Evolutionary conservation across 1,140 invertebrate species (phyloP), one percentile per base, ranked within the genome.

Genomic region (Sesamia nonagrioides): DNA sequence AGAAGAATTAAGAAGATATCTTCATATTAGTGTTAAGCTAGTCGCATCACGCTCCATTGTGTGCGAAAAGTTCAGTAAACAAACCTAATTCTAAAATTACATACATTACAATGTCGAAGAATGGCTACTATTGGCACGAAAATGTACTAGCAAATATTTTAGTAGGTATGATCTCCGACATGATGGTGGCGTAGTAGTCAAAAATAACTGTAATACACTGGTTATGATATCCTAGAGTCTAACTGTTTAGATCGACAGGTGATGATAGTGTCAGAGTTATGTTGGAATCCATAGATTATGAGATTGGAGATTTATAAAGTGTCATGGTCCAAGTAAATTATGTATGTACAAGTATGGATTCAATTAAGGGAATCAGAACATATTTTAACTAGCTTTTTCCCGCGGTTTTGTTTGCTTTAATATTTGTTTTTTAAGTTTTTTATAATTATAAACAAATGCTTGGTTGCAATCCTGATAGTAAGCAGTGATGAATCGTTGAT

Each of bases 21-120:
- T 1, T n/a, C n/a, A n/a, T n/a, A n/a, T n/a, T n/a, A n/a, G n/a
- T n/a, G n/a, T n/a, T n/a, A n/a, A n/a, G n/a, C n/a, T n/a, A n/a
- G 27, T 27, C 27, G 42, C 13, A 45, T 11, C 17, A 18, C 7
- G 21, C 54, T 13, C 27, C 9, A 33, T 33, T 58, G 52, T 56
- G 13, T 11, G 8, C 11, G 9, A 6, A 56, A 27, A 13, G 5
- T 0, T 27, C 8, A 15, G 5, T 9, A 58, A 66, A 66, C 37
- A n/a, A 18, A 42, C 9, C 17, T 17, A 17, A 9, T 8, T 33
- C 58, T 42, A 66, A 66, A 66, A 13, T 66, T 45, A 66, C 61
- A 42, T 45, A 66, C 61, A 42, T 66, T 37, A 66, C 61, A 66
- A 42, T 66, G 61, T 18, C 37, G 17, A 66, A 66, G 15, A 40